A percentile compares a stretch with the other conserved stretches of the same genome.
Evolutionary conservation across 2,797 vertebrate species (phyloP).

Genomic region (Ciconia nigra): DNA sequence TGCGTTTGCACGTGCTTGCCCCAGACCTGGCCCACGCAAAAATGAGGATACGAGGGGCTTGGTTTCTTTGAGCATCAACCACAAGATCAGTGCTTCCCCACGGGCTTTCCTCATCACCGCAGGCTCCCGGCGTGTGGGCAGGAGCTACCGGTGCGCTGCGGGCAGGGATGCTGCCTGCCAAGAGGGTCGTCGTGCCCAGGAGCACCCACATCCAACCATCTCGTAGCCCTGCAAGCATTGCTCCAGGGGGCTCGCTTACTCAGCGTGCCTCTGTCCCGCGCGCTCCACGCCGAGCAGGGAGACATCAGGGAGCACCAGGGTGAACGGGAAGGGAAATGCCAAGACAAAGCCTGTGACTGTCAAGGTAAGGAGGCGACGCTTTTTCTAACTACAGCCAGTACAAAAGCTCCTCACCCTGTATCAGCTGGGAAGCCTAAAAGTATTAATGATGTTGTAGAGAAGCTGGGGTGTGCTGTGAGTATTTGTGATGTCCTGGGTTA

Average conservation of each 20-base stretch:
- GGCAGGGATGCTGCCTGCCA: background rate
- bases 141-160: rapidly evolving
- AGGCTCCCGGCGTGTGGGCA: background rate
- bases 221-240: background rate
- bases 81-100: background rate
- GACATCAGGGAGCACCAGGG: background rate
- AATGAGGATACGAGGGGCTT: background rate
- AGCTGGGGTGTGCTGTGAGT: background rate
- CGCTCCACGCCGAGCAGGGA: rapidly evolving
- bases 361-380: background rate
- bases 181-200: background rate
- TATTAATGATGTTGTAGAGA: background rate
- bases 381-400: background rate
- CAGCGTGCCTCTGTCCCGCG: background rate
- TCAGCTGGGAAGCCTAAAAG: background rate
- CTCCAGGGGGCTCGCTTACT: background rate
- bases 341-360: background rate
- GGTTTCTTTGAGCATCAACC: background rate
- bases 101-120: background rate
- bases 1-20: rapidly evolving
- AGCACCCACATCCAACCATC: background rate
- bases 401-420: background rate
- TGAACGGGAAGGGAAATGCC: background rate
- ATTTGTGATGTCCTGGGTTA: background rate
- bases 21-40: background rate